These are phyloP conservation scores for Formica aserva DNA, from an alignment of 2,888 invertebrate genomes.

Conservation along the genomic window DNA sequence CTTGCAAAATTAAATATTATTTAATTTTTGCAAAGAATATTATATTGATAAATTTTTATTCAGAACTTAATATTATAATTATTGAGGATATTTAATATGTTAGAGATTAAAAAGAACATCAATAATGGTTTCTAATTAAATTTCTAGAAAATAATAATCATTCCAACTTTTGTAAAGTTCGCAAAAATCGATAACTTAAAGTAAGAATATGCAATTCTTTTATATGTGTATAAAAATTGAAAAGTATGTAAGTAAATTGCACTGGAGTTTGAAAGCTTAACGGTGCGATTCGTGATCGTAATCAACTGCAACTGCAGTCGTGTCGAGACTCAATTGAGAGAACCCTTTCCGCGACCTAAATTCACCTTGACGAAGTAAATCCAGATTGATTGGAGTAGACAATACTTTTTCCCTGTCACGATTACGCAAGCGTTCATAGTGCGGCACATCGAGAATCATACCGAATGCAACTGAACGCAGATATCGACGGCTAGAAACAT, in stretches of 20 bases:
- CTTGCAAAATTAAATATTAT: background rate
- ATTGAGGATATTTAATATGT: background rate
- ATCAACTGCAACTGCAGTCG: slow-evolving; percentile 36
- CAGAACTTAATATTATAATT: background rate
- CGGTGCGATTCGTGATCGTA: slow-evolving; percentile 33
- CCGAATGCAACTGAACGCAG: slow-evolving; percentile 24
- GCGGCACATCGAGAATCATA: slow-evolving; percentile 28
- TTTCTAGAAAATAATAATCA: background rate
- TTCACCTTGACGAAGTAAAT: slow-evolving; percentile 55
- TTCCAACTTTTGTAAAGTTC: background rate
- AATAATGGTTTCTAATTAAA: background rate
- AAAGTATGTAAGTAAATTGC: slow-evolving; percentile 4
- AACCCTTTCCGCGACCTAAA: slow-evolving; percentile 44
- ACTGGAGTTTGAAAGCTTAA: slow-evolving; percentile 16
- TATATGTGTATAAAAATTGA: background rate
- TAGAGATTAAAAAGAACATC: background rate
- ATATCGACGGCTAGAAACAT: slow-evolving; percentile 42
- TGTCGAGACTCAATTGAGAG: slow-evolving; percentile 36
- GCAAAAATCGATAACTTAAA: background rate
- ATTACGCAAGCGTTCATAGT: slow-evolving; percentile 34
- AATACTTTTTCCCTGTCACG: slow-evolving; percentile 42
- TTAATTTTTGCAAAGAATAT: background rate
- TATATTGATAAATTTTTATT: background rate
- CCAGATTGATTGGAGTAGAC: slow-evolving; percentile 51
- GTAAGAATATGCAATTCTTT: background rate